Evolutionary conservation across 1,140 invertebrate species (phyloP).

Genomic region (Thalassaphorura encarpata): DNA sequence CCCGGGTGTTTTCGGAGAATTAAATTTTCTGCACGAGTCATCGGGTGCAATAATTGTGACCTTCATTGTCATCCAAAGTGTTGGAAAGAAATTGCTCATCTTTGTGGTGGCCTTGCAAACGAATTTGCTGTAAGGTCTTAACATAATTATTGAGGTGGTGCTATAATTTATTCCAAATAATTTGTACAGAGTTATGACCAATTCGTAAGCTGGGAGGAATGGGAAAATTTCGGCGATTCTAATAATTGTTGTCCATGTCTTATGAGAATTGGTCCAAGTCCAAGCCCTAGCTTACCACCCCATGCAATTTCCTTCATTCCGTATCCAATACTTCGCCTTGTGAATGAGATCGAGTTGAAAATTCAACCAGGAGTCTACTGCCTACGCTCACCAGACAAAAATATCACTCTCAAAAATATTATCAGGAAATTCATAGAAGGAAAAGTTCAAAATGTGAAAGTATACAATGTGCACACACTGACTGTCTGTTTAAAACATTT

Average conservation of each 20-base stretch:
- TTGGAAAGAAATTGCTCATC: too few species aligned
- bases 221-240: too few species aligned
- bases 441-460: not conserved
- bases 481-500: not conserved
- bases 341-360: not conserved
- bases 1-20: not conserved
- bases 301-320: too few species aligned
- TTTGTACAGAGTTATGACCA: too few species aligned
- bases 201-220: too few species aligned
- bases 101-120: too few species aligned
- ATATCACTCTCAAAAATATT: not conserved
- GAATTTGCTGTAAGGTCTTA: too few species aligned
- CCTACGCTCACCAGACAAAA: not conserved
- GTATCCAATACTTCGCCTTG: not conserved
- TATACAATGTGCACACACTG: not conserved
- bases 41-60: not conserved
- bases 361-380: not conserved
- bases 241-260: too few species aligned
- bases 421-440: not conserved
- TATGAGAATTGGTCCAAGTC: too few species aligned
- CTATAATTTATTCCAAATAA: too few species aligned
- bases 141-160: too few species aligned
- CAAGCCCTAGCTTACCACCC: not conserved
- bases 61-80: not conserved
- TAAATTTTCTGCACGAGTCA: not conserved